phyloP scores from a whole-genome alignment of 2,797 vertebrate genomes.

The Margarornis squamiger region DNA sequence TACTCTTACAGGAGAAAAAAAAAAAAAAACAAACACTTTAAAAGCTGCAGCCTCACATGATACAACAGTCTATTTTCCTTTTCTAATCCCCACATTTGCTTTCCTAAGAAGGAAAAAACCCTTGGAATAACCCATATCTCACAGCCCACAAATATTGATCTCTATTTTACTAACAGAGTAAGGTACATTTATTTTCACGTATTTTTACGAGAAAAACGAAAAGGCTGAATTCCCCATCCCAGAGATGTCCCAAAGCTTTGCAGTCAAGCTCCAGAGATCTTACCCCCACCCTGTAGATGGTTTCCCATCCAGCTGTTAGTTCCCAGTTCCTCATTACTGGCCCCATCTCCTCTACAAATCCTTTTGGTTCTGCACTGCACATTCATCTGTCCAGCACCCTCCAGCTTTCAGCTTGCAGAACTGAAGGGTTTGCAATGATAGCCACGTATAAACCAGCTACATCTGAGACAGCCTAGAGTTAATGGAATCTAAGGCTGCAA shows the following conservation, averaged over 20 bases:
- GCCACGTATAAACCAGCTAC: neutral
- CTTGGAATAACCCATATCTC: neutral
- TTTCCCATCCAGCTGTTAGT: neutral
- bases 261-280: neutral
- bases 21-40: neutral
- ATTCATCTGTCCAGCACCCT: fast-evolving
- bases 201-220: neutral
- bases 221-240: neutral
- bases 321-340: neutral
- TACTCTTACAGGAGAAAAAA: neutral
- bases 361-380: neutral
- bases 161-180: neutral
- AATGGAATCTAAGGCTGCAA: neutral
- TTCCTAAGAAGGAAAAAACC: neutral
- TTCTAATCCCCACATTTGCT: neutral
- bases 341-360: neutral
- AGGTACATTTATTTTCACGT: neutral
- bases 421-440: neutral
- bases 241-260: neutral
- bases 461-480: neutral
- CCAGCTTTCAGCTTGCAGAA: neutral
- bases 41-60: neutral
- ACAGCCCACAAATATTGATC: neutral
- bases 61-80: neutral
- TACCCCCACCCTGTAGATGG: neutral